Evolutionary conservation across 2,888 invertebrate species (phyloP).

Genomic region (Drosophila paranaensis): DNA sequence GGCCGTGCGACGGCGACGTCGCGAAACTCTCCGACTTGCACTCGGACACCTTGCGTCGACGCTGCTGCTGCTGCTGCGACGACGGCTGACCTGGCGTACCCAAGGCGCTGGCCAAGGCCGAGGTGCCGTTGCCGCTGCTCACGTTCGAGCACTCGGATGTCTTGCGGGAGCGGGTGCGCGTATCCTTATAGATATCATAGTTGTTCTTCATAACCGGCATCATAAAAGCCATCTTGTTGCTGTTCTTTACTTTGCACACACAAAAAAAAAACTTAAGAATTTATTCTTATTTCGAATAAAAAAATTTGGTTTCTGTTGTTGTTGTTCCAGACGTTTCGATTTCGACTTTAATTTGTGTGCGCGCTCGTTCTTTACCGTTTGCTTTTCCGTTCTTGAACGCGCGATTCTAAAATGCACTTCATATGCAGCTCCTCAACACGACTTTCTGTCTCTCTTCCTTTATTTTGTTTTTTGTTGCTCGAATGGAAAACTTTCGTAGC

Average conservation of each 20-base stretch:
- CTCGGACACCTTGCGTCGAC: slow-evolving; percentile 86
- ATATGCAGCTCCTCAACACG: slow-evolving; percentile 29
- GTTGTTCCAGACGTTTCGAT: slow-evolving; percentile 31
- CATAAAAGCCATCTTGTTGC: slow-evolving; percentile 93
- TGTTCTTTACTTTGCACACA: slow-evolving; percentile 9
- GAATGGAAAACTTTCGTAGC: background rate
- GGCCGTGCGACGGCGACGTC: slow-evolving; percentile 85
- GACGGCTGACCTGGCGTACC: slow-evolving; percentile 85
- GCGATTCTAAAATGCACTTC: slow-evolving; percentile 27
- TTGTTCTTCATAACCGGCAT: slow-evolving; percentile 97
- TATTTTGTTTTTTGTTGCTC: background rate
- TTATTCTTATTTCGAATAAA: background rate
- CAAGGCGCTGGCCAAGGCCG: slow-evolving; percentile 87
- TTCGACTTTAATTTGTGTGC: background rate
- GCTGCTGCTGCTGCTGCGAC: slow-evolving; percentile 41
- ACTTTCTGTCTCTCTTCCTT: slow-evolving; percentile 21
- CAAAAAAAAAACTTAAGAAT: background rate
- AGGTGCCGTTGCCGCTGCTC: slow-evolving; percentile 84
- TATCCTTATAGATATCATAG: slow-evolving; percentile 95
- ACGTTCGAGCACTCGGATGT: slow-evolving; percentile 89
- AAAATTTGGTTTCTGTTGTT: slow-evolving; percentile 3
- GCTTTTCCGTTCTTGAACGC: slow-evolving; percentile 9
- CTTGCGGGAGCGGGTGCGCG: slow-evolving; percentile 89
- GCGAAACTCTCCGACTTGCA: slow-evolving; percentile 86
- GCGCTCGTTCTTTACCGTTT: slow-evolving; percentile 14